These are phyloP conservation scores for Heliconius himera DNA, from an alignment of 1,140 invertebrate species.

Conservation along the genomic window DNA sequence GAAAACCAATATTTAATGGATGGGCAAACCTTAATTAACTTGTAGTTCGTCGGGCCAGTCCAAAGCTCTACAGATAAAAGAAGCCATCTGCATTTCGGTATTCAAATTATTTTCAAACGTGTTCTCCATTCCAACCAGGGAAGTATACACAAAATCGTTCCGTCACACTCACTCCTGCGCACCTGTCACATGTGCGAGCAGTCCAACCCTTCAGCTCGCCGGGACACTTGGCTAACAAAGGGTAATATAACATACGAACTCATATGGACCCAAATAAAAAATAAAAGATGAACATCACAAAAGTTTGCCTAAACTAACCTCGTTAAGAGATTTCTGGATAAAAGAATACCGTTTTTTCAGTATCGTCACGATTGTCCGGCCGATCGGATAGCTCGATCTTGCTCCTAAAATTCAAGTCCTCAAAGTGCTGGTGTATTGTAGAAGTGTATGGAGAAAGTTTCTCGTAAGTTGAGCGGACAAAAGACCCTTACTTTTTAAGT, in stretches of 20 bases:
- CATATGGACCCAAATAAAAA: constrained; percentile 74
- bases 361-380: constrained; percentile 75
- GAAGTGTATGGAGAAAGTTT: constrained; percentile 65
- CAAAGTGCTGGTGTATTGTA: constrained; percentile 49
- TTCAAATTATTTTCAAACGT: constrained; percentile 81
- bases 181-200: constrained; percentile 52
- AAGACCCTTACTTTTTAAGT: constrained; percentile 58
- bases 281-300: constrained; percentile 75
- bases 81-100: constrained; percentile 80
- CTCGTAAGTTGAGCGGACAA: constrained; percentile 56
- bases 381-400: constrained; percentile 74
- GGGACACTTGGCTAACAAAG: constrained; percentile 53
- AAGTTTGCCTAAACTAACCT: constrained; percentile 81
- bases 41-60: constrained; percentile 71
- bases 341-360: constrained; percentile 80
- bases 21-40: constrained; percentile 81
- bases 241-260: constrained; percentile 70
- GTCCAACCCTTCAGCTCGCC: constrained; percentile 55
- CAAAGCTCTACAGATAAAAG: constrained; percentile 71
- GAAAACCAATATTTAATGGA: constrained; percentile 80
- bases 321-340: constrained; percentile 81
- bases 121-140: constrained; percentile 63
- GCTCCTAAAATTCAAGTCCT: constrained; percentile 40
- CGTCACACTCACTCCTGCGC: constrained; percentile 77
- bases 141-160: constrained; percentile 58